These are phyloP conservation scores for Bufotes viridis DNA, from an alignment of 2,797 vertebrate genomes.

Conservation along the genomic window DNA sequence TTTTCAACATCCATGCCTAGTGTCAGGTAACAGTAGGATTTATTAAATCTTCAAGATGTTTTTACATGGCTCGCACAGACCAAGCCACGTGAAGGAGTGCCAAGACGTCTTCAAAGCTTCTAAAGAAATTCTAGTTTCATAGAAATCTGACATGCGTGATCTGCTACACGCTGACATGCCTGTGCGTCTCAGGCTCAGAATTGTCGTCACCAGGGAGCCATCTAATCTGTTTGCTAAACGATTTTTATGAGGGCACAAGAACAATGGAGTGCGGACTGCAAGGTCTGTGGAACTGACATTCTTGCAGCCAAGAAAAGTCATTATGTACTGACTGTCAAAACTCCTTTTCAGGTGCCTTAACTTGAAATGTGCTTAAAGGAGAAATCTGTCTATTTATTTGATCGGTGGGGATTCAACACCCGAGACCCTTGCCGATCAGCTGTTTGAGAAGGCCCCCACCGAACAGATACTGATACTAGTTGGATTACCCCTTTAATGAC, in stretches of 20 bases:
- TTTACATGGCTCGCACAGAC: background rate
- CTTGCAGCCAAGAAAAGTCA: background rate
- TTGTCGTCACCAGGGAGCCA: slow-evolving; percentile 1
- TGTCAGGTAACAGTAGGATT: too few relatives aligned
- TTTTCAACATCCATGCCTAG: too few relatives aligned
- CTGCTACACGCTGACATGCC: slow-evolving; percentile 12
- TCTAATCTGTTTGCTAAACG: slow-evolving; percentile 22
- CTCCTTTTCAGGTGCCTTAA: background rate
- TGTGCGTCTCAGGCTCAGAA: background rate
- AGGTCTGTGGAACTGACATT: background rate
- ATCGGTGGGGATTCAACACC: too few relatives aligned
- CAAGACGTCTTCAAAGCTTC: background rate
- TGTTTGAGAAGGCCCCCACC: too few relatives aligned
- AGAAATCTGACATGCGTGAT: background rate
- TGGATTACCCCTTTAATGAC: too few relatives aligned
- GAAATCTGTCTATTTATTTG: too few relatives aligned
- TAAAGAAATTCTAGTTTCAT: background rate
- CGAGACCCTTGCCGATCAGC: too few relatives aligned
- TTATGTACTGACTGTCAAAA: background rate
- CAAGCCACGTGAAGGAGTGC: background rate
- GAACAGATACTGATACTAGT: too few relatives aligned
- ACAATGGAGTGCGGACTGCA: slow-evolving; percentile 8
- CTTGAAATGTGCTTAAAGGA: background rate
- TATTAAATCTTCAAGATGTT: background rate
- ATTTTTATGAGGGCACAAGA: slow-evolving; percentile 5